Evolutionary conservation across 2,113 vertebrate genomes (phyloP).

Genomic region (Oophaga pumilio): DNA sequence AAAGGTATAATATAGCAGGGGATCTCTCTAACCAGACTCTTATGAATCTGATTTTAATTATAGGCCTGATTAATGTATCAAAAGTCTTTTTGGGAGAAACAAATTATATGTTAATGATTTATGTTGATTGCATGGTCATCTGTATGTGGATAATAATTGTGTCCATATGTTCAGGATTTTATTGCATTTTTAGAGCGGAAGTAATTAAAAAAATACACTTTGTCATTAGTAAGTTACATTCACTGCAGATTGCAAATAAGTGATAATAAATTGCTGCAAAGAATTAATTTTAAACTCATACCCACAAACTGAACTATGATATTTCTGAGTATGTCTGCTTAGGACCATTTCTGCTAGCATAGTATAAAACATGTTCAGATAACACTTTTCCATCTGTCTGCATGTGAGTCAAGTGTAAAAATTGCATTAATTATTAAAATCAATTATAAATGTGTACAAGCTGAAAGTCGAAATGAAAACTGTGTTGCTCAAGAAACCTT

Average conservation of each 20-base stretch:
- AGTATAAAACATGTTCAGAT: slow-evolving; percentile 31
- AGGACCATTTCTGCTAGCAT: slow-evolving; percentile 12
- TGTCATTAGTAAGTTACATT: not conserved
- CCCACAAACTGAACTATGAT: slow-evolving; percentile 6
- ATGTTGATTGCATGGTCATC: no score
- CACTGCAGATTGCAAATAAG: not conserved
- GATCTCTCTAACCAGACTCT: no score
- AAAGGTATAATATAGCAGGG: no score
- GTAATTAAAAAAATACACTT: not conserved
- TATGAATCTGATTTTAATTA: no score
- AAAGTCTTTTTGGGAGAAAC: no score
- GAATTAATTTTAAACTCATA: not conserved
- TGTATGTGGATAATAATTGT: not conserved
- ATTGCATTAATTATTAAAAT: slow-evolving; percentile 34
- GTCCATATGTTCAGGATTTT: not conserved
- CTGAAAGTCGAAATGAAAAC: not conserved
- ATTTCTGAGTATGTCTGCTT: not conserved
- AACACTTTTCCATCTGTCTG: slow-evolving; percentile 41
- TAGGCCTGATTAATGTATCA: no score
- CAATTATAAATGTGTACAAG: slow-evolving; percentile 1
- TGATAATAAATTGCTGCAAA: not conserved
- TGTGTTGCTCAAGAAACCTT: not conserved
- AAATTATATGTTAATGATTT: no score
- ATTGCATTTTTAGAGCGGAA: not conserved
- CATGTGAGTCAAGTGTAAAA: slow-evolving; percentile 34